Evolutionary conservation across 2,797 vertebrate species (phyloP).

Genomic region (Limnodromus scolopaceus): DNA sequence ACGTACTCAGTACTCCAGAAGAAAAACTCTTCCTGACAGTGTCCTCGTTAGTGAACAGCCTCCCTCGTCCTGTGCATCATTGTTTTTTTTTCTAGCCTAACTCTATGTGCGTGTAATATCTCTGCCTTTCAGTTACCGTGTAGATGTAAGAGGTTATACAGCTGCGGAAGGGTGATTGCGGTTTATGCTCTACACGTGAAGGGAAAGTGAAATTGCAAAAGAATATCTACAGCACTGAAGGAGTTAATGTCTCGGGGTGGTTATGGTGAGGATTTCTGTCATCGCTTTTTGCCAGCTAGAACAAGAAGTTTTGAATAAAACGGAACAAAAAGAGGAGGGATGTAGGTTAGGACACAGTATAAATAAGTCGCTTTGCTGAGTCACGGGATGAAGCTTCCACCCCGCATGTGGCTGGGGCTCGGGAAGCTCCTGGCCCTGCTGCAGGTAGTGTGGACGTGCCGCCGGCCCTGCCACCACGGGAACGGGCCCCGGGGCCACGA

Average conservation of each 20-base stretch:
- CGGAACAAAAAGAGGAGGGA: background rate
- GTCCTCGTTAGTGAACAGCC: slow-evolving; percentile 9
- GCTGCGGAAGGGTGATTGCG: slow-evolving; percentile 12
- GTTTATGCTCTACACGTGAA: slow-evolving; percentile 28
- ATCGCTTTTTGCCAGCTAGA: slow-evolving; percentile 34
- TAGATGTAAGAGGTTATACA: slow-evolving; percentile 40
- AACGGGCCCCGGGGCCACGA: background rate
- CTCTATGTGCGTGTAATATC: slow-evolving; percentile 38
- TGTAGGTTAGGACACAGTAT: slow-evolving; percentile 20
- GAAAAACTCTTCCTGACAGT: background rate
- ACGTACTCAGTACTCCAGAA: slow-evolving; percentile 26
- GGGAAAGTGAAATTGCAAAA: slow-evolving; percentile 27
- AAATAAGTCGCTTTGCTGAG: slow-evolving; percentile 8
- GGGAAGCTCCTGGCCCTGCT: background rate
- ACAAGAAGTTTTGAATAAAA: background rate
- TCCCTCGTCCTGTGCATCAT: slow-evolving; percentile 39
- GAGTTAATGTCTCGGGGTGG: background rate
- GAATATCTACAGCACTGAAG: slow-evolving; percentile 1
- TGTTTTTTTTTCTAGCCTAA: background rate
- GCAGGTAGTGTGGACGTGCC: background rate
- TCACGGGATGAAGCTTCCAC: background rate
- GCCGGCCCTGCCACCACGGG: background rate
- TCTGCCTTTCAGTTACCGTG: slow-evolving; percentile 30
- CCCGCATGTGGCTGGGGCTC: background rate
- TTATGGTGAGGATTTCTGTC: background rate